Evolutionary conservation across 2,113 vertebrate species (phyloP).

Genomic region (Sclerurus mexicanus): DNA sequence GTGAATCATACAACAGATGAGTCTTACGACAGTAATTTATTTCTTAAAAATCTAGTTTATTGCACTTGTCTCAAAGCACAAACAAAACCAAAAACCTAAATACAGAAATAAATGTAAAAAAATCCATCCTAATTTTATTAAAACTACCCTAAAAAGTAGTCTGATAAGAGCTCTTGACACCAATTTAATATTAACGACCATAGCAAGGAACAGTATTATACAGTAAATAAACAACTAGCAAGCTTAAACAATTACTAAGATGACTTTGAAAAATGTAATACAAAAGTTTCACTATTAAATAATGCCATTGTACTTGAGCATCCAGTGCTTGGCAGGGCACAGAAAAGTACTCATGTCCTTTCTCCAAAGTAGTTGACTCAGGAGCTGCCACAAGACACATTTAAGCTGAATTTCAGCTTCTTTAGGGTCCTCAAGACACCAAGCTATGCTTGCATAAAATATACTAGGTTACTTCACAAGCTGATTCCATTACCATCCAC

Average conservation of each 20-base stretch:
- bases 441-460: not conserved
- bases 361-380: not conserved
- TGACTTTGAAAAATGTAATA: constrained; percentile 13
- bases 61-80: constrained; percentile 74
- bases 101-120: constrained; percentile 53
- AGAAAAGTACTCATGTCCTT: not conserved
- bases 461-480: constrained; percentile 16
- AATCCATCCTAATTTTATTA: not conserved
- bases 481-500: constrained; percentile 18
- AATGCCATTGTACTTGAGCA: not conserved
- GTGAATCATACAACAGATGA: constrained; percentile 1
- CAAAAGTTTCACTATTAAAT: constrained; percentile 13
- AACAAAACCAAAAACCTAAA: constrained; percentile 36
- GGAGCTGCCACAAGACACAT: not conserved
- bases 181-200: constrained; percentile 24
- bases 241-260: constrained; percentile 39
- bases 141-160: constrained; percentile 48
- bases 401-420: constrained; percentile 17
- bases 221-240: constrained; percentile 23
- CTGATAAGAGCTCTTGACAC: constrained; percentile 11
- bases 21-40: not conserved
- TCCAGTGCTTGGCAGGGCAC: not conserved
- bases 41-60: constrained; percentile 71
- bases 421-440: constrained; percentile 1
- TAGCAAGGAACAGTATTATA: constrained; percentile 46